Percentiles rank a stretch among this genome's conserved stretches.
phyloP scores from a whole-genome alignment of 37 sponge, comb jelly and placozoan species.

The Mnemiopsis leidyi region DNA sequence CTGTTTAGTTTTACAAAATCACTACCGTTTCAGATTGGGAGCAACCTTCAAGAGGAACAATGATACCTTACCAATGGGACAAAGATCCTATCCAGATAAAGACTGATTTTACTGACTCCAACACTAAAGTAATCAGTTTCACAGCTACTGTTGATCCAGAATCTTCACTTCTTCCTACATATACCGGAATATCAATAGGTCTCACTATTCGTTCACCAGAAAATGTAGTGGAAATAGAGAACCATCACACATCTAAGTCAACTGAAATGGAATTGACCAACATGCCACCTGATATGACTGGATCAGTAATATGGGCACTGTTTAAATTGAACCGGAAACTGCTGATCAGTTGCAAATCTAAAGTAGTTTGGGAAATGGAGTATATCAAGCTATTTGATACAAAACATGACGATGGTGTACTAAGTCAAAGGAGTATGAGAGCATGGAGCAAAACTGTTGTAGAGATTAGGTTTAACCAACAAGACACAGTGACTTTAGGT shows the following conservation, averaged over 20 bases:
- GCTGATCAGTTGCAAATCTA: neutral
- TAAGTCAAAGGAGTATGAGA: neutral
- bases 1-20: too few species aligned
- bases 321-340: neutral
- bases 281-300: neutral
- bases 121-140: neutral
- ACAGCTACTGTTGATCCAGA: neutral
- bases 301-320: too few species aligned
- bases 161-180: neutral
- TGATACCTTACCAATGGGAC: neutral
- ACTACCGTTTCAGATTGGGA: too few species aligned
- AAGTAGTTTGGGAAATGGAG: neutral
- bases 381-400: neutral
- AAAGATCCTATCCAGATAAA: neutral
- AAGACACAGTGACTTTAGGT: neutral
- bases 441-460: neutral
- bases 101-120: too few species aligned
- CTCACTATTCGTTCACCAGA: neutral
- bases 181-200: neutral
- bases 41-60: too few species aligned
- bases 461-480: neutral
- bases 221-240: neutral
- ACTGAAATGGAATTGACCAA: neutral
- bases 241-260: neutral
- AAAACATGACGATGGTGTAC: neutral